Conservation (phyloP, 2,888 invertebrate genomes). For the Hyles lineata region DNA sequence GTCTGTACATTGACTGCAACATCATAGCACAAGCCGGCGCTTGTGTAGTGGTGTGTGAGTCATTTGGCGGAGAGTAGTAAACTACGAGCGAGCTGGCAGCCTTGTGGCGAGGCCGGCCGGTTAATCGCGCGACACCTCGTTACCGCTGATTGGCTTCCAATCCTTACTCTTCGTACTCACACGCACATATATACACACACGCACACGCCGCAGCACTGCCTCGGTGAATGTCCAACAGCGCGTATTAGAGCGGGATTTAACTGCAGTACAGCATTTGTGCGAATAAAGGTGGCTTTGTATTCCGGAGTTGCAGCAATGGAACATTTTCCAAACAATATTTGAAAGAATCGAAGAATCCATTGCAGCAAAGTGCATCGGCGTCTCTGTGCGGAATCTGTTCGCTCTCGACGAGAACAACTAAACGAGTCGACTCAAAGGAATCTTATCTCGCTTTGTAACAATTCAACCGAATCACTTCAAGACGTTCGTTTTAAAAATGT, state of each 20-base stretch:
- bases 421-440: conserved; percentile 3
- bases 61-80: no score
- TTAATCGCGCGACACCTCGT: conserved; percentile 47
- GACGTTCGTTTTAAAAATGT: neutral
- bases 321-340: neutral
- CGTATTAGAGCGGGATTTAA: conserved; percentile 6
- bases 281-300: neutral
- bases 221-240: neutral
- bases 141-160: conserved; percentile 45
- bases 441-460: neutral
- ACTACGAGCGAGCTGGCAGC: neutral
- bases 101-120: conserved; percentile 28
- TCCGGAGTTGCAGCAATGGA: neutral
- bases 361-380: neutral
- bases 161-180: conserved; percentile 29
- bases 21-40: neutral
- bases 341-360: neutral
- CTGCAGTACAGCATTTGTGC: conserved; percentile 9
- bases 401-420: neutral
- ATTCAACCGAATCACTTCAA: neutral
- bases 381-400: neutral
- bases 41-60: neutral
- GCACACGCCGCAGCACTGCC: neutral
- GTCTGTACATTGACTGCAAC: no score
- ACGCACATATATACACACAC: neutral